Conservation (phyloP, 2,888 invertebrate species). For the Apotomis turbidana region DNA sequence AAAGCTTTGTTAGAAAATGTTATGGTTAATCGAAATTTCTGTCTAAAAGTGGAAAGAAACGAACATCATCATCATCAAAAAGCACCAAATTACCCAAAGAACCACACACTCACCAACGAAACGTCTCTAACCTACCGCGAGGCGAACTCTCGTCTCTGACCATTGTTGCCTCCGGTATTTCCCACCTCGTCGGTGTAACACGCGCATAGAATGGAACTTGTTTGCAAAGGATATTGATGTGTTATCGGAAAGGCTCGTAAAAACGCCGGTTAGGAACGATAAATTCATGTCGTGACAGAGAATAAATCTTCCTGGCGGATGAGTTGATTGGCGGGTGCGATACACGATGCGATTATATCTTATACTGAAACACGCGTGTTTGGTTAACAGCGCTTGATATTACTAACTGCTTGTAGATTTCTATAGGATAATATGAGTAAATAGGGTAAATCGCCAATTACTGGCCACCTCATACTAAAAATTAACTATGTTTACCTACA, state of each 20-base stretch:
- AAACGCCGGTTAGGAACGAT: constrained; percentile 45
- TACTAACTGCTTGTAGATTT: not conserved
- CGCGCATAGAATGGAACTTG: constrained; percentile 47
- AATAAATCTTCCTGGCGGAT: constrained; percentile 52
- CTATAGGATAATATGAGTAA: not conserved
- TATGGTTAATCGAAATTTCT: no score
- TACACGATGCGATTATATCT: constrained; percentile 20
- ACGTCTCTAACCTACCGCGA: not conserved
- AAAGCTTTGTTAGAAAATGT: no score
- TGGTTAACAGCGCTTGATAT: not conserved
- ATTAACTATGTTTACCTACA: no score
- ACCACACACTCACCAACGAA: not conserved
- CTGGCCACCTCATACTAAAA: no score
- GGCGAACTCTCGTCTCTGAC: not conserved
- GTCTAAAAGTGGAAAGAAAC: no score
- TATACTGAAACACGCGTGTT: constrained; percentile 14
- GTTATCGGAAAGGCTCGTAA: constrained; percentile 58
- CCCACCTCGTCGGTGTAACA: constrained; percentile 6
- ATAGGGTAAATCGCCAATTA: no score
- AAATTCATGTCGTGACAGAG: constrained; percentile 49
- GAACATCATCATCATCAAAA: no score
- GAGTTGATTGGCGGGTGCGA: constrained; percentile 38
- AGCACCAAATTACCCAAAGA: not conserved
- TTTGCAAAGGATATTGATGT: constrained; percentile 57
- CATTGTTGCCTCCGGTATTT: not conserved